Evolutionary conservation across 2,888 invertebrate species (phyloP), one percentile per base, ranked within the genome.

Genomic region (Leptura quadrifasciata): DNA sequence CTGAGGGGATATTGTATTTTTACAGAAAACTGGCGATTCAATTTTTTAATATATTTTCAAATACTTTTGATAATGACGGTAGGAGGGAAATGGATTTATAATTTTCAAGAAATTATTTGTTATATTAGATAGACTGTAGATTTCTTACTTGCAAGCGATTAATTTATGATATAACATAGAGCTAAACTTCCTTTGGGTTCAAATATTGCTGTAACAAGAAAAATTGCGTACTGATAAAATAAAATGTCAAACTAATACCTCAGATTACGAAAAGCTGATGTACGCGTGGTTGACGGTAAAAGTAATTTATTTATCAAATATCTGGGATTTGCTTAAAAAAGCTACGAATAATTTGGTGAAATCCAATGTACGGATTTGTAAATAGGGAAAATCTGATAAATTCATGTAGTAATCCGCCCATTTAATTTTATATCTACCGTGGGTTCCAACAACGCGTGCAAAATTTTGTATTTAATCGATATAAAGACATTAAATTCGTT

Each of bases 401-500:
- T 39, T 39, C 10, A 63, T 39, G 35, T 24, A 63, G 20, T 21
- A 63, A 63, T 39, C 63, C 24, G 39, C 10, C 20, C 18, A 6
- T 39, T 12, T 63, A 63, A 27, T n/a, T 2, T 17, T 20, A 12
- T 35, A 63, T 20, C 63, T 18, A 12, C 35, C n/a, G 39, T 63
- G 31, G 61, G 8, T 39, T 20, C 9, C 63, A 39, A 47, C 15
- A 39, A 63, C 18, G 63, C 63, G 39, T 39, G 18, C 18, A 20
- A 20, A 63, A 63, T 63, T 39, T 63, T 63, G 39, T 63, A 39
- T 10, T 20, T 39, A 39, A 63, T 35, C 39, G n/a, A 63, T 63
- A 15, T 15, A 39, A 39, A 15, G 10, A 63, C 35, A 63, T 18
- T 63, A 39, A 63, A 63, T 39, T 35, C 20, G 12, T 35, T 63